Evolutionary conservation across 2,797 vertebrate species (phyloP), one percentile per base, ranked within the genome.

Genomic region (Furcifer pardalis): DNA sequence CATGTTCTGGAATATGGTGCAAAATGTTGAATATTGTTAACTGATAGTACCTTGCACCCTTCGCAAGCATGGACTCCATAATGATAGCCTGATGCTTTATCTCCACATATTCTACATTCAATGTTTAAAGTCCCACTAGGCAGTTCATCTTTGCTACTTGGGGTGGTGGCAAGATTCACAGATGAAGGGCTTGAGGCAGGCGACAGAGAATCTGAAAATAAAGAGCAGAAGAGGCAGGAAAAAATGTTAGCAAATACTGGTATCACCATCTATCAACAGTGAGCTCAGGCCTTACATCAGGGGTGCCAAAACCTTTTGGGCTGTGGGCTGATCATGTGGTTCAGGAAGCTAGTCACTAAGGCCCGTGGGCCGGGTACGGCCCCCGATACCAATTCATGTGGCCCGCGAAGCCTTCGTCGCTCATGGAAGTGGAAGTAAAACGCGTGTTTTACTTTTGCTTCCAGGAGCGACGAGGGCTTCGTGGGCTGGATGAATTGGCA

Each of bases 61-160:
- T 99, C 98, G 80, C 98, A 99, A 7, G 98, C 98, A 4, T 99
- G 98, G 35, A 99, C 98, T 21, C 98, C 98, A 0, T 99, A 99
- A 94, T 99, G 98, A 95, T 98, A 99, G 87, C 98, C 98, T 0
- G 98, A 99, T 86, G 98, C 98, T 7, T 97, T 98, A 95, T 99
- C 98, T 35, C 97, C 98, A 81, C 98, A 99, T 94, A 99, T 98
- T 52, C 98, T 97, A 89, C 98, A 99, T 93, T 99, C 98, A 82
- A 99, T 97, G 91, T 94, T 98, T 88, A 99, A 94, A 4, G 96
- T 92, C 7, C 96, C 93, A 40, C 95, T 95, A 91, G 97, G 91
- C 44, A 91, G 84, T 69, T 99, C 98, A 1, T 99, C 98, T 42
- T 94, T 93, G 88, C 95, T 91, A 3, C 94, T 68, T 0, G 94